Conservation (phyloP, 2,888 invertebrate species). For the Chymomyza fuscimana region DNA sequence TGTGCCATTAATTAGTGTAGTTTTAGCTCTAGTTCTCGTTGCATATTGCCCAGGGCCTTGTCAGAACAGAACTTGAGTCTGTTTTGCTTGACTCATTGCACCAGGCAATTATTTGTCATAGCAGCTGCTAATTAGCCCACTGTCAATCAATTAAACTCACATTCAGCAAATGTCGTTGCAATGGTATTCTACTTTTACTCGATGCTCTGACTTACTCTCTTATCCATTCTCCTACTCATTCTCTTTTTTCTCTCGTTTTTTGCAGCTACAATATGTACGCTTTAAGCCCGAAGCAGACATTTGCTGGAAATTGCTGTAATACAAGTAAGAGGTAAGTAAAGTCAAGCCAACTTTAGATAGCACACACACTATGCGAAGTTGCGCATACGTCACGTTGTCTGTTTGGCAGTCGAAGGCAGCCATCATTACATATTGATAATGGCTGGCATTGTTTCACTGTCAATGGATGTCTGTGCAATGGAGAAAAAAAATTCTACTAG, state of each 20-base stretch:
- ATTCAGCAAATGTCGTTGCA: constrained; percentile 19
- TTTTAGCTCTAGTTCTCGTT: background rate
- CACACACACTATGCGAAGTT: background rate
- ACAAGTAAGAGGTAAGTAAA: constrained; percentile 52
- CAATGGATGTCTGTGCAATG: constrained; percentile 33
- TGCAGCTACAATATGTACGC: constrained; percentile 42
- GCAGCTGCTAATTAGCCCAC: constrained; percentile 31
- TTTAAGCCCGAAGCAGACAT: constrained; percentile 25
- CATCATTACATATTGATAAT: constrained; percentile 48
- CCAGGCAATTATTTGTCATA: constrained; percentile 38
- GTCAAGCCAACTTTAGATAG: constrained; percentile 7
- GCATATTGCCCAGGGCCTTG: background rate
- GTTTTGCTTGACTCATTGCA: constrained; percentile 15
- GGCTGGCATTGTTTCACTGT: constrained; percentile 51
- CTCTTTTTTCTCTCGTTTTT: constrained; percentile 3
- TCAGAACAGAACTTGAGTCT: background rate
- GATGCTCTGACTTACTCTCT: background rate
- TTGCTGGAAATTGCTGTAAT: constrained; percentile 47
- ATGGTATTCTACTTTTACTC: constrained; percentile 9
- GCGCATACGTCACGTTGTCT: constrained; percentile 36
- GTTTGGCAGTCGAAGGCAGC: constrained; percentile 9
- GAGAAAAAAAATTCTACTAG: constrained; percentile 12
- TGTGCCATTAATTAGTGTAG: background rate
- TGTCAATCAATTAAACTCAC: constrained; percentile 1
- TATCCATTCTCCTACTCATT: constrained; percentile 4